Evolutionary conservation across 2,797 vertebrate genomes (phyloP).

Genomic region (Sciurus carolinensis): DNA sequence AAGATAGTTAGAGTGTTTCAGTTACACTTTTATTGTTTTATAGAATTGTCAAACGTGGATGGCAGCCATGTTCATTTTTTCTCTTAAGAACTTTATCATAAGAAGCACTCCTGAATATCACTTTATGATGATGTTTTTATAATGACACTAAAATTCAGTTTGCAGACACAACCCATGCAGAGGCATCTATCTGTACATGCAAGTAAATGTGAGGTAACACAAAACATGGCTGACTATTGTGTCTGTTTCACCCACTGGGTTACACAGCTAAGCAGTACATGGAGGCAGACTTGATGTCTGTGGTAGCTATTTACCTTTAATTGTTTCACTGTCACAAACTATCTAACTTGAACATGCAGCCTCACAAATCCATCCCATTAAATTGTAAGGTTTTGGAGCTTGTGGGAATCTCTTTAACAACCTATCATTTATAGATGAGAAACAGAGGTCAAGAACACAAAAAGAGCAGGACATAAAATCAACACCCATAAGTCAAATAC

Average conservation of each 20-base stretch:
- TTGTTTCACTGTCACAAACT: neutral
- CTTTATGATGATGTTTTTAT: too few relatives aligned
- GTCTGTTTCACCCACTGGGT: neutral
- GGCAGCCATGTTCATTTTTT: neutral
- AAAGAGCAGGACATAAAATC: too few relatives aligned
- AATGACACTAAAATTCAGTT: too few relatives aligned
- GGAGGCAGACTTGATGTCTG: too few relatives aligned
- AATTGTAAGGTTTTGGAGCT: neutral
- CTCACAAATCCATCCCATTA: neutral
- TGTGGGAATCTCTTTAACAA: neutral
- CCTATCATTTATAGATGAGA: neutral
- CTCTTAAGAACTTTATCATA: too few relatives aligned
- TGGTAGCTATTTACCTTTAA: neutral
- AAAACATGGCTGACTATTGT: too few relatives aligned
- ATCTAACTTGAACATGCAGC: neutral
- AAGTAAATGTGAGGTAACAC: too few relatives aligned
- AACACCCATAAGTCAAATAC: too few relatives aligned
- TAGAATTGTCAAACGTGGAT: neutral
- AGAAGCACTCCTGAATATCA: too few relatives aligned
- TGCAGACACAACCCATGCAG: too few relatives aligned
- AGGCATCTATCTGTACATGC: too few relatives aligned
- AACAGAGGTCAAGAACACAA: neutral
- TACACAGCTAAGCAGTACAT: neutral
- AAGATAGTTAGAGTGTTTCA: neutral
- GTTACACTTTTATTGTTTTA: slow-evolving; percentile 38